A percentile compares a stretch with the other conserved stretches of the same genome.
These are phyloP conservation scores for Emesis russula DNA, from an alignment of 2,888 invertebrate species.

Conservation along the genomic window DNA sequence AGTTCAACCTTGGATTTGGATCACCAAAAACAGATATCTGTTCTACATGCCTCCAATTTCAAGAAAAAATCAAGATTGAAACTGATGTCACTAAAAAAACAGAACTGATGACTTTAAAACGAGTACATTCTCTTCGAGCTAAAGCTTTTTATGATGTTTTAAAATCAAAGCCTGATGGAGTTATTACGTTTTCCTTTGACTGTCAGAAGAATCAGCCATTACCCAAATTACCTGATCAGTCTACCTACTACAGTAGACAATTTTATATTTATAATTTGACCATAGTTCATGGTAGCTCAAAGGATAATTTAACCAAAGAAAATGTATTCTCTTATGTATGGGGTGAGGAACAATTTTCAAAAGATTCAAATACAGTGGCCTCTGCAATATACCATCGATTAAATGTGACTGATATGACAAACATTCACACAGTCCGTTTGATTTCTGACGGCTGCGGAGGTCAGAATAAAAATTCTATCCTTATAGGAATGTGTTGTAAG, in stretches of 20 bases:
- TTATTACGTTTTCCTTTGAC: slow-evolving; percentile 77
- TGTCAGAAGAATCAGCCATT: slow-evolving; percentile 74
- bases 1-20: slow-evolving; percentile 66
- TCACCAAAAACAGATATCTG: slow-evolving; percentile 70
- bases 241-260: slow-evolving; percentile 85
- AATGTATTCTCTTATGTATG: slow-evolving; percentile 82
- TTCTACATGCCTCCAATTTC: slow-evolving; percentile 54
- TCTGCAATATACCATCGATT: slow-evolving; percentile 80
- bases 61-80: slow-evolving; percentile 84
- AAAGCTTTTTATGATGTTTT: slow-evolving; percentile 13
- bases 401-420: slow-evolving; percentile 34
- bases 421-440: slow-evolving; percentile 31
- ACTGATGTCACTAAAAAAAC: slow-evolving; percentile 76
- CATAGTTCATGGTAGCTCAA: slow-evolving; percentile 69
- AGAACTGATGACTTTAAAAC: slow-evolving; percentile 76
- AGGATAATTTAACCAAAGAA: slow-evolving; percentile 67
- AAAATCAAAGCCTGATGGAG: slow-evolving; percentile 42
- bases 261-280: slow-evolving; percentile 87
- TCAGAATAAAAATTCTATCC: slow-evolving; percentile 52
- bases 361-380: slow-evolving; percentile 86
- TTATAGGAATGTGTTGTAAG: slow-evolving; percentile 33
- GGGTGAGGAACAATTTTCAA: slow-evolving; percentile 84
- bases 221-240: slow-evolving; percentile 84
- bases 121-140: slow-evolving; percentile 79
- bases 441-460: slow-evolving; percentile 49